Base-by-base conservation (phyloP, 2,797 vertebrate genomes). In the Pantherophis vulpinus region DNA sequence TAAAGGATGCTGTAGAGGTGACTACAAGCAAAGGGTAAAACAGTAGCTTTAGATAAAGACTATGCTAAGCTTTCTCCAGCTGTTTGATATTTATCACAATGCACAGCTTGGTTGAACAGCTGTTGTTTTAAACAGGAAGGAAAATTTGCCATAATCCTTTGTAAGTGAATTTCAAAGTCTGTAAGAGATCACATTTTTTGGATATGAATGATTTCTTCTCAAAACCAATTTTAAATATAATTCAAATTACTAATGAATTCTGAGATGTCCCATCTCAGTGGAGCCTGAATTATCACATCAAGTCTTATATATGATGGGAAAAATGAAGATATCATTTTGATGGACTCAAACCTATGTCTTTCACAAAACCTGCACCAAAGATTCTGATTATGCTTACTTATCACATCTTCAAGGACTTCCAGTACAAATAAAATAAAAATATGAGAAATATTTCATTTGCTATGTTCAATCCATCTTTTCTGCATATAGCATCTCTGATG, bases 21-120 rank as follows among this genome's bases (percentile, higher is more conserved):
- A 12, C 86, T 66, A 47, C 93, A 92, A 90, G 0, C 27, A 91
- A 74, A 91, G 92, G 51, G 0, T 55, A 86, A 93, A 90, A 94
- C 1, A 16, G n/a, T 63, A 0, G 0, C 12, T 94, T 92, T 70
- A 87, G 56, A 87, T 63, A 23, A 83, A 0, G 5, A 1, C 59
- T 92, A 7, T 83, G 51, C 9, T 29, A 29, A 27, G 86, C 56
- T 59, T 51, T 12, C 91, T 29, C 18, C 12, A 42, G 37, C 56
- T 61, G 60, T 51, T 23, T 79, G n/a, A 59, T 86, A 56, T n/a
- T 90, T 87, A 12, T 42, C 87, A 0, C 14, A 88, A 58, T 27
- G 90, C 66, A 23, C 25, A 90, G 83, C 20, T 37, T 25, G 54
- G 20, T 47, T 83, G 10, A 25, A 87, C 11, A 87, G 20, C 55